These are phyloP conservation scores for Ostrea edulis DNA, from an alignment of 1,140 invertebrate genomes.

Conservation along the genomic window DNA sequence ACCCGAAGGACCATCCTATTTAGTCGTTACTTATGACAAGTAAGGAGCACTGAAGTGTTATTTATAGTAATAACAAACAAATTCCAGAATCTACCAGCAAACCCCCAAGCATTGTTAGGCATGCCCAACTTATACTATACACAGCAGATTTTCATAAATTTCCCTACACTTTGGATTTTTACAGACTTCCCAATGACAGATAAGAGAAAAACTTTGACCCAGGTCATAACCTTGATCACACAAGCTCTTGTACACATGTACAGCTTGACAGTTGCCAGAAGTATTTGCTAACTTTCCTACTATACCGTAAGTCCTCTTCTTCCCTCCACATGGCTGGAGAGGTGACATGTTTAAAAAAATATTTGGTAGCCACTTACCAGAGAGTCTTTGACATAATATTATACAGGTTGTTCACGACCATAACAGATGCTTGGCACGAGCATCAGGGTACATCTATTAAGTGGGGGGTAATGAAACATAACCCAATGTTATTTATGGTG, in stretches of 20 bases:
- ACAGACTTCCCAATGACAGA: too few relatives aligned
- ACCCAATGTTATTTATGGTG: constrained; percentile 59
- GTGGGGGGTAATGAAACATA: constrained; percentile 76
- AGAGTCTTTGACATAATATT: constrained; percentile 64
- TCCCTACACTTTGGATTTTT: too few relatives aligned
- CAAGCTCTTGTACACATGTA: neutral
- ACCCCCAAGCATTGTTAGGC: too few relatives aligned
- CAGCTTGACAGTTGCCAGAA: neutral
- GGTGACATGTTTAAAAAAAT: constrained; percentile 29
- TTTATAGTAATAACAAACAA: too few relatives aligned
- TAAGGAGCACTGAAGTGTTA: too few relatives aligned
- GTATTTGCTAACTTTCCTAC: neutral
- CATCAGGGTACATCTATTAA: constrained; percentile 72
- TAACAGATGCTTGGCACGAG: constrained; percentile 71
- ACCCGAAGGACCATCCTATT: too few relatives aligned
- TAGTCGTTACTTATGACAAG: too few relatives aligned
- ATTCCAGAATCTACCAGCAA: too few relatives aligned
- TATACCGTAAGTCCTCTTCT: neutral
- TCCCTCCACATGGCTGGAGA: constrained; percentile 20
- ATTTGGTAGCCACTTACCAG: constrained; percentile 70
- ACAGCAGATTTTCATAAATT: too few relatives aligned
- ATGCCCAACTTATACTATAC: too few relatives aligned
- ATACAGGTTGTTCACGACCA: constrained; percentile 52
- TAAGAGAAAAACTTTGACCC: too few relatives aligned
- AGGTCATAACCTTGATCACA: neutral